Percentiles rank a stretch among this genome's conserved stretches.
Conservation (phyloP, 2,113 vertebrate species). For the Lasiurus borealis region DNA sequence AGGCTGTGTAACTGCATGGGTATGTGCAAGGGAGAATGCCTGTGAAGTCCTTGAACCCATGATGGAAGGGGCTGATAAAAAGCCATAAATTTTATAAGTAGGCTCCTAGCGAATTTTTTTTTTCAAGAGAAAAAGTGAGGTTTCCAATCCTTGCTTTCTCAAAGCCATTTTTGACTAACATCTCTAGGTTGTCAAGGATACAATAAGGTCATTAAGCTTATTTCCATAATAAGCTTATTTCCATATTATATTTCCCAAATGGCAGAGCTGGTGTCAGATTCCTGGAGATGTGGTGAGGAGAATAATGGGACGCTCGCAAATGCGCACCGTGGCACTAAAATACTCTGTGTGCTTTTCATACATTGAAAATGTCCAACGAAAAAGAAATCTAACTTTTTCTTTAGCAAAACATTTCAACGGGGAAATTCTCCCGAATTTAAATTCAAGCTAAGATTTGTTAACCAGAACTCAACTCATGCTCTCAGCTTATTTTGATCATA, state of each 20-base stretch:
- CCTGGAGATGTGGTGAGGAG: not conserved
- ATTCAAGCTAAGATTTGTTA: slow-evolving; percentile 77
- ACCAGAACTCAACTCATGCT: slow-evolving; percentile 73
- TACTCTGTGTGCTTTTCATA: slow-evolving; percentile 50
- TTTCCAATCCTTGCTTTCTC: slow-evolving; percentile 44
- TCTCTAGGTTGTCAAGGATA: slow-evolving; percentile 44
- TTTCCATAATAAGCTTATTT: slow-evolving; percentile 8
- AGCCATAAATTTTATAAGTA: slow-evolving; percentile 27
- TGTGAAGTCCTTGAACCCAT: not conserved
- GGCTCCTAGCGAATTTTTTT: not conserved
- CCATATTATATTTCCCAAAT: slow-evolving; percentile 42
- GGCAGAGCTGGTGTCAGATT: slow-evolving; percentile 23
- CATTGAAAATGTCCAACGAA: slow-evolving; percentile 36
- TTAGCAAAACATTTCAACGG: slow-evolving; percentile 62
- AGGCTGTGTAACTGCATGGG: not conserved
- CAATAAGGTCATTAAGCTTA: not conserved
- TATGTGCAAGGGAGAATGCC: not conserved
- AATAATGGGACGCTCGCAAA: slow-evolving; percentile 31
- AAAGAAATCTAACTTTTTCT: slow-evolving; percentile 9
- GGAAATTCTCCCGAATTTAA: slow-evolving; percentile 72
- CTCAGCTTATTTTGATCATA: slow-evolving; percentile 79
- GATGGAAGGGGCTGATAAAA: not conserved
- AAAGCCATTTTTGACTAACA: slow-evolving; percentile 31
- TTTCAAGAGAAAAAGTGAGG: slow-evolving; percentile 56
- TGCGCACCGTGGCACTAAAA: slow-evolving; percentile 55